Base-by-base conservation (phyloP, 92 coral and sea anemone species). In the Hydrozoanthus gracilis region DNA sequence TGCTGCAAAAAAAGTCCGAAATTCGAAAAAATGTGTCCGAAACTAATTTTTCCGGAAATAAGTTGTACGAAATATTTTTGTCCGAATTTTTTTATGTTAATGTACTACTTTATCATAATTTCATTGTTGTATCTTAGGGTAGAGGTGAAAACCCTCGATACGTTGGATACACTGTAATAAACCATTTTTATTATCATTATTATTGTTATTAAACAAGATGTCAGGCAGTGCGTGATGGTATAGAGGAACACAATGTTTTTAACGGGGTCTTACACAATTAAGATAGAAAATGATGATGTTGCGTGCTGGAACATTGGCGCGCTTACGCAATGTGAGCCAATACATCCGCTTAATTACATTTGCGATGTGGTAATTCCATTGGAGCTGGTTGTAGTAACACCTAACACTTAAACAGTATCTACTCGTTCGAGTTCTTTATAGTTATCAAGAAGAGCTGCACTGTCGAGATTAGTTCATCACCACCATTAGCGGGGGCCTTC, bases 261-360 rank as follows among this genome's bases (percentile, higher is more conserved):
- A 8, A 27, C 35, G 49, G 74, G 74, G 50, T 18, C 50, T 70
- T 4, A 70, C 11, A 70, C 74, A 70, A 70, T 47, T 27, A 58
- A 4, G 4, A 58, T 58, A 8, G n/a, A 58, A 58, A 9, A 14
- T 58, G 65, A 58, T 17, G 13, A 70, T 70, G 27, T 70, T 49
- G 74, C 50, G 15, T 35, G 74, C 74, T 70, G 50, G 74, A 70
- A 70, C 74, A 4, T 70, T 70, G n/a, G 74, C 50, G 74, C 74
- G 74, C 17, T 58, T 58, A 58, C 4, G 65, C 13, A 58, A 58
- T 11, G 13, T 6, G 15, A 58, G 65, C 12, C 12, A 70, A 70
- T 44, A 65, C 71, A 70, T 70, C 49, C 74, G 49, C 49, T 70
- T 70, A 70, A 70, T 70, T 70, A 27, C 47, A 5, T 70, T 49